Base-by-base conservation (phyloP, 1,140 invertebrate genomes). In the Agrilus planipennis region DNA sequence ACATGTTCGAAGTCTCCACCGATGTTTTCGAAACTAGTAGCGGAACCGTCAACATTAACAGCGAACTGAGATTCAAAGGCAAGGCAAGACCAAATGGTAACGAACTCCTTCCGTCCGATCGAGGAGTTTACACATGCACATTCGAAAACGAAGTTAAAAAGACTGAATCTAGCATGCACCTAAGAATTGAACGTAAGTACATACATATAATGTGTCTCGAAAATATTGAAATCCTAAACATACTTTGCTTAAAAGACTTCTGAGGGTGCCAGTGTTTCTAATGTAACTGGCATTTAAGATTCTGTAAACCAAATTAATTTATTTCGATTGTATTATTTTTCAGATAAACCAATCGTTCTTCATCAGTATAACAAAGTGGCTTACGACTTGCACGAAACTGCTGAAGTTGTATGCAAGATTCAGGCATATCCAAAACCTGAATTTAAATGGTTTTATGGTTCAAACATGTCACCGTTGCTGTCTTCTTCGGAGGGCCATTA, bases 391-490 rank as follows among this genome's bases (percentile, higher is more conserved):
- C 67, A 74, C 9, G 87, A 92, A 57, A 83, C 75, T 0, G 89
- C 88, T 0, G 77, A 86, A 57, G 79, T 94, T 7, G 71, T 81
- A 2, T 94, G 90, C 60, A 77, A 81, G 55, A 86, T 93, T 2
- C 85, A 90, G 58, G 87, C 89, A 0, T 93, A 88, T 63, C 90
- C 89, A 0, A 82, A 84, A 53, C 88, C 89, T 0, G 84, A 87
- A 53, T 92, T 93, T 60, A 85, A 91, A 50, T 94, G 89, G 89
- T 86, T 75, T 46, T 89, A 77, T 46, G 79, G 76, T 4, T 75
- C 74, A 0, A 84, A 84, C 53, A 65, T 69, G 0, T 75, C 79
- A 0, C 77, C 79, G 0, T 61, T 86, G 7, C 73, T 81, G 42
- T 77, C 77, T 45, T 79, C 80, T 1, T 81, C 80, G n/a, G 84